Base-by-base conservation (phyloP, 2,888 invertebrate species). In the Drosophila stalkeri region DNA sequence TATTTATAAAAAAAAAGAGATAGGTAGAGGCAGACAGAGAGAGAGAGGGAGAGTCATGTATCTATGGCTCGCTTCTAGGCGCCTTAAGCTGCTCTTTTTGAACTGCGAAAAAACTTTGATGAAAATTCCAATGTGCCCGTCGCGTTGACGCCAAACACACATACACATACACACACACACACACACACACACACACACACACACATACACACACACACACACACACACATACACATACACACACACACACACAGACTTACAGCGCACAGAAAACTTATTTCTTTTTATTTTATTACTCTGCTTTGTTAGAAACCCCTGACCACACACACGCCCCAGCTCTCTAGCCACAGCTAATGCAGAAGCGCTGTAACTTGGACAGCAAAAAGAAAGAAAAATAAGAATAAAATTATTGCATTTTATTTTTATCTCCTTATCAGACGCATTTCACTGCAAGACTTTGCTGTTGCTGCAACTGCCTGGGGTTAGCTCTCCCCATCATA, bases 321-420 rank as follows among this genome's bases (percentile, higher is more conserved):
- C 27, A 23, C 6, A 11, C 63, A n/a, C 9, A 14, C 60, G 51
- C 76, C 64, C 66, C 14, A 18, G 6, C 20, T 23, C n/a, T 27
- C 11, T 52, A 49, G 33, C 55, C n/a, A 41, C 39, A 59, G 37
- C 62, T 75, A 75, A 75, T 75, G 72, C 74, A 72, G 33, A 67
- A 72, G 31, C 52, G 47, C 33, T 75, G 74, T 75, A 52, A 47
- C 11, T 66, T 57, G 18, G 23, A 8, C 41, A 14, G n/a, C n/a
- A n/a, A n/a, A n/a, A 54, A 49, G n/a, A 62, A 51, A 27, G 23
- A 41, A 41, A 33, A 8, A 33, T n/a, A 8, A 37, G 18, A 44
- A 59, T 46, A 57, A 74, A 80, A 80, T 75, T 75, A 82, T 82
- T 82, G 80, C 83, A 82, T 80, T 81, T 78, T 75, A 77, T 81